phyloP scores from a whole-genome alignment of 2,113 vertebrate species.

The Papio anubis region DNA sequence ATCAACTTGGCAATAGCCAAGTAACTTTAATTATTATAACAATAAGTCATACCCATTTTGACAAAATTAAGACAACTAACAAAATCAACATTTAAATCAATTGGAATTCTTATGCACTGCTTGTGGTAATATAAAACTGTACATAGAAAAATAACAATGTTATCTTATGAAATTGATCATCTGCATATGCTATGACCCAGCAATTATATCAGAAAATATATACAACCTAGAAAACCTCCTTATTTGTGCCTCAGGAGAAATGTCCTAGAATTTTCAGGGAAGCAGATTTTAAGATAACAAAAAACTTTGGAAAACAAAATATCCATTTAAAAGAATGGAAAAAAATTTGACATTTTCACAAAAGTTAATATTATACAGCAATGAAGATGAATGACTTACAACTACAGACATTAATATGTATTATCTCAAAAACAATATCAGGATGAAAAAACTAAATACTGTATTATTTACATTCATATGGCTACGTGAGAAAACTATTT shows the following conservation, averaged over 20 bases:
- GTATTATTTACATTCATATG: background rate
- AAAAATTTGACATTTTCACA: background rate
- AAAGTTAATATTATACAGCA: background rate
- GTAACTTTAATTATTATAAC: slow-evolving; percentile 12
- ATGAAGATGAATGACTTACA: background rate
- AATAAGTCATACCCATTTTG: background rate
- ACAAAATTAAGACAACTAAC: slow-evolving; percentile 3
- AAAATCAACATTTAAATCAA: background rate
- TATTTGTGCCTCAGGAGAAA: background rate
- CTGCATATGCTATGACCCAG: background rate
- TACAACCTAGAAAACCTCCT: background rate
- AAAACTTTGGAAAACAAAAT: background rate
- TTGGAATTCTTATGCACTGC: background rate
- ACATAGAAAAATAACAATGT: background rate
- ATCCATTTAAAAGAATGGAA: background rate
- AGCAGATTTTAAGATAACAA: background rate
- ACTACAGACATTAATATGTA: background rate
- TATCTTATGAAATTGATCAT: background rate
- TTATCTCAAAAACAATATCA: background rate
- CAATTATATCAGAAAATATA: slow-evolving; percentile 4
- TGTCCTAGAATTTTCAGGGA: background rate
- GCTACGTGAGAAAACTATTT: background rate
- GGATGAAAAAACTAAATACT: background rate
- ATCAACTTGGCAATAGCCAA: slow-evolving; percentile 1
- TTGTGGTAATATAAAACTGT: background rate